phyloP scores from a whole-genome alignment of 2,888 invertebrate species.

The Lepas anatifera region DNA sequence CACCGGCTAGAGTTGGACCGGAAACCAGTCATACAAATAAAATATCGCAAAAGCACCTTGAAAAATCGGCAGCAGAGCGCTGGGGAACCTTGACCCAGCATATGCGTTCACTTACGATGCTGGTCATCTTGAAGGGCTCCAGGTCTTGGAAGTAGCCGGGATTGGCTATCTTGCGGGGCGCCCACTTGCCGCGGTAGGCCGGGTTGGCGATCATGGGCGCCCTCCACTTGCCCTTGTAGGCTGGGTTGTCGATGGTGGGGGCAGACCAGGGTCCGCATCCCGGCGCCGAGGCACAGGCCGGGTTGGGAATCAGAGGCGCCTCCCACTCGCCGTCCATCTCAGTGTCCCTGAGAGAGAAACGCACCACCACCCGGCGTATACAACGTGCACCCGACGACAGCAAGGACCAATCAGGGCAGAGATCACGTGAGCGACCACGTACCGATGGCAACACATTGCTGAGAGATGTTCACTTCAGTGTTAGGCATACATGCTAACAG shows the following conservation, averaged over 20 bases:
- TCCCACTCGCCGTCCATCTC: slow-evolving; percentile 99
- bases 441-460: too few relatives aligned
- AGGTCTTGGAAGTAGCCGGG: slow-evolving; percentile 87
- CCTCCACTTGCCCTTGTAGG: slow-evolving; percentile 80
- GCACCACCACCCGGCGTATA: too few relatives aligned
- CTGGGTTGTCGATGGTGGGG: slow-evolving; percentile 74
- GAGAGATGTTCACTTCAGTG: too few relatives aligned
- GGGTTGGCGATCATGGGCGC: slow-evolving; percentile 82
- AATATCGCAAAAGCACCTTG: neutral
- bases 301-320: slow-evolving; percentile 82
- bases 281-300: slow-evolving; percentile 58
- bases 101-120: slow-evolving; percentile 63
- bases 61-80: too few relatives aligned
- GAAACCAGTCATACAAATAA: neutral
- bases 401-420: too few relatives aligned
- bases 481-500: too few relatives aligned
- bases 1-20: too few relatives aligned
- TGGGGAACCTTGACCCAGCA: too few relatives aligned
- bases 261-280: slow-evolving; percentile 90
- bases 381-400: too few relatives aligned
- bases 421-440: too few relatives aligned
- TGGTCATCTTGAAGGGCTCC: slow-evolving; percentile 75
- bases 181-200: slow-evolving; percentile 92
- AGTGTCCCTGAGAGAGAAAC: slow-evolving; percentile 67
- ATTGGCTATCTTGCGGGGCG: slow-evolving; percentile 71